phyloP scores from a whole-genome alignment of 2,797 vertebrate genomes.

The Yasuhikotakia modesta region DNA sequence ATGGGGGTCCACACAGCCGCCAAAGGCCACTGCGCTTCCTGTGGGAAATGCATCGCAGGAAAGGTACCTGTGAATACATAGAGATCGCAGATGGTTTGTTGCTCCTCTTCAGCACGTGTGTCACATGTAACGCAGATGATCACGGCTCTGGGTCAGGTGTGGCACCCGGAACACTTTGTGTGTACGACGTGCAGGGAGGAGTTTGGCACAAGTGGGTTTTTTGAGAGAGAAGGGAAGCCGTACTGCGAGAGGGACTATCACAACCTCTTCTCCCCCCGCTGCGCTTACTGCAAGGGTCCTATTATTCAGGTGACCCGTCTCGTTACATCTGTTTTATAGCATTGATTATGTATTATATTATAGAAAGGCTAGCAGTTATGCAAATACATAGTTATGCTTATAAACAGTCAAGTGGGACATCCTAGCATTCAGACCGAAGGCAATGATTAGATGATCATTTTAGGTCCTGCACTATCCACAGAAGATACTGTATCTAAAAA shows the following conservation, averaged over 20 bases:
- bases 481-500: too few relatives aligned
- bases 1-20: constrained; percentile 82
- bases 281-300: constrained; percentile 78
- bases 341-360: too few relatives aligned
- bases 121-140: constrained; percentile 74
- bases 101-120: not conserved
- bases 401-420: too few relatives aligned
- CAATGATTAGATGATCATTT: too few relatives aligned
- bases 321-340: not conserved
- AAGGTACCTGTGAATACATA: constrained; percentile 74
- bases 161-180: constrained; percentile 91
- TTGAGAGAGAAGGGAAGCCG: constrained; percentile 80
- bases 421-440: too few relatives aligned
- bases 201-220: constrained; percentile 80
- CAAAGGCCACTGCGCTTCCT: constrained; percentile 82
- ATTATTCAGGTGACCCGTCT: constrained; percentile 70
- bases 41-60: constrained; percentile 83
- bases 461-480: too few relatives aligned
- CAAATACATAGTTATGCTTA: too few relatives aligned
- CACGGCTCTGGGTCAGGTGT: constrained; percentile 84
- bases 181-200: constrained; percentile 79
- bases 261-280: constrained; percentile 75
- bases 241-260: constrained; percentile 88
- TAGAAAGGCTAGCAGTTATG: too few relatives aligned
- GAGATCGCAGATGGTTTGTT: not conserved